A percentile compares a stretch with the other conserved stretches of the same genome.
phyloP scores from a whole-genome alignment of 2,888 invertebrate species.

The Mimas tiliae region DNA sequence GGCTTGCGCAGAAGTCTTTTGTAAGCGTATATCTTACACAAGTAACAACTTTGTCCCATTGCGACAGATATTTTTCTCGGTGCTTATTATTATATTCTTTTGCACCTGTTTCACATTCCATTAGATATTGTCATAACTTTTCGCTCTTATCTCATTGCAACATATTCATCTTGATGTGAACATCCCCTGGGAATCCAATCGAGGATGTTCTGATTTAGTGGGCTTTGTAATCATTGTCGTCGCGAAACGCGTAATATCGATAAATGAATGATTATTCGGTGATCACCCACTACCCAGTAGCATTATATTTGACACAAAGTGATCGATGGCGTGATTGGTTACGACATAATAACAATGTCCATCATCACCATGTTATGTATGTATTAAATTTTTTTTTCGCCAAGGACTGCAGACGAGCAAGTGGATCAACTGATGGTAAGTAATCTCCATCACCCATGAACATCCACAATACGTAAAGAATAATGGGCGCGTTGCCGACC shows the following conservation, averaged over 20 bases:
- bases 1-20: not conserved
- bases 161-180: no score
- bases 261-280: not conserved
- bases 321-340: not conserved
- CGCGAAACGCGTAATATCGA: not conserved
- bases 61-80: no score
- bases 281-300: not conserved
- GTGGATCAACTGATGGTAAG: no score
- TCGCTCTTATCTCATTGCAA: no score
- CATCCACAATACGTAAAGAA: no score
- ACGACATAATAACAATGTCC: not conserved
- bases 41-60: not conserved
- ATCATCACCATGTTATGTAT: no score
- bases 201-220: no score
- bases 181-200: no score
- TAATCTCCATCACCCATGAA: no score
- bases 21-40: not conserved
- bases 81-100: not conserved
- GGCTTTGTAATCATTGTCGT: not conserved
- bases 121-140: not conserved
- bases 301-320: not conserved
- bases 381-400: no score
- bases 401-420: no score
- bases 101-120: not conserved
- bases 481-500: no score